These are phyloP conservation scores for Podarcis raffonei DNA, from an alignment of 2,113 vertebrate species.

Conservation along the genomic window DNA sequence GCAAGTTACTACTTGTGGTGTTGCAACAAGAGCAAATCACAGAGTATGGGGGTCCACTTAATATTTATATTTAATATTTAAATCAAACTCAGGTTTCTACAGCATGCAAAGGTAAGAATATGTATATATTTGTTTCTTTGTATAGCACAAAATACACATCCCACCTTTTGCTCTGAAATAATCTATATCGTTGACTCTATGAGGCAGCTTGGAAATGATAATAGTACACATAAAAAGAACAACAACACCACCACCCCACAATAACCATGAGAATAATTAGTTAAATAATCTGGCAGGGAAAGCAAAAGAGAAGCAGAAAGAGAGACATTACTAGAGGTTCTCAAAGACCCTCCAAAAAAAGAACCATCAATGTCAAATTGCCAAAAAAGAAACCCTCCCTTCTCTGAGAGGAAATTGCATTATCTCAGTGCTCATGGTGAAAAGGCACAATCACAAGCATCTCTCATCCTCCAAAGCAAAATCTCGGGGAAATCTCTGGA, in stretches of 20 bases:
- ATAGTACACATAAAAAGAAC: not conserved
- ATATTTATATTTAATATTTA: not conserved
- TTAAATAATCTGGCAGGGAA: not conserved
- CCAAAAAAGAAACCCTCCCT: not conserved
- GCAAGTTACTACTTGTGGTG: not conserved
- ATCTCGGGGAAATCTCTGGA: not conserved
- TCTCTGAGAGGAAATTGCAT: no score
- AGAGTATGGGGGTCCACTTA: not conserved
- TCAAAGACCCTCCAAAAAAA: not conserved
- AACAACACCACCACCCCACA: no score
- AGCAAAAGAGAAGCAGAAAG: not conserved
- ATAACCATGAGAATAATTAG: not conserved
- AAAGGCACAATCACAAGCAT: not conserved
- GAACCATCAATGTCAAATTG: not conserved
- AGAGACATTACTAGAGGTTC: not conserved
- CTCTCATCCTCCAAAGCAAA: not conserved
- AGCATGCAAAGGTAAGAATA: not conserved
- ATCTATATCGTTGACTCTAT: no score
- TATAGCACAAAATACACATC: not conserved
- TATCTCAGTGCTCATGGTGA: not conserved
- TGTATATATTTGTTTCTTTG: not conserved
- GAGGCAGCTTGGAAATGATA: not conserved
- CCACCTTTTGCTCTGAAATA: not conserved
- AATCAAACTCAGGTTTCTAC: not conserved
- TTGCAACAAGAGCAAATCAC: not conserved